Base-by-base conservation (phyloP, 2,113 vertebrate genomes). In the Phaethornis superciliosus region DNA sequence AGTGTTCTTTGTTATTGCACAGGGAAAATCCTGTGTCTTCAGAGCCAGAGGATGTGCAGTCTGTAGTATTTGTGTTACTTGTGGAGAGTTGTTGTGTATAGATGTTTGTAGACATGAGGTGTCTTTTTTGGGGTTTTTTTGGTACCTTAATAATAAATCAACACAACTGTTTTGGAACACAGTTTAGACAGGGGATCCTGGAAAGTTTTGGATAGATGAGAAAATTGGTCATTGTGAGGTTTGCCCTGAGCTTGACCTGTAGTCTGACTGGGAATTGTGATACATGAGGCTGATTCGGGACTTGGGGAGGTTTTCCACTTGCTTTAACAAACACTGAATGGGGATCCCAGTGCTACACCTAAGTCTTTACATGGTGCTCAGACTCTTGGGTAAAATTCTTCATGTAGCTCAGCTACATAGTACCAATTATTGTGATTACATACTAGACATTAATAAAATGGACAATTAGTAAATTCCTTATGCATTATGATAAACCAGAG, bases 401-500 rank as follows among this genome's bases (percentile, higher is more conserved):
- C 19, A 24, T 24, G 55, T 77, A 77, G 23, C 33, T 70, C 54
- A 89, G 10, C 27, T 81, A n/a, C 6, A 23, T 51, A 18, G 6
- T 65, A 69, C 59, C 80, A 65, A 85, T 81, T 72, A 63, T 68
- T 75, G n/a, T 60, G 49, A 13, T 94, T 96, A 49, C 49, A 54
- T 55, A 77, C 67, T 30, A 80, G 47, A n/a, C 23, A 26, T 64
- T 47, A 71, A 78, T 80, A 74, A 77, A 82, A 77, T 52, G 4
- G 8, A n/a, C n/a, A 71, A 78, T 78, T 88, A 88, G 32, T 74
- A 88, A 70, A 75, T 86, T 90, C 68, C 72, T 91, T 56, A 69
- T 64, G 14, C 30, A 15, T 62, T 52, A 33, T 52, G 40, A 64
- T 83, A 74, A 88, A 85, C 30, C n/a, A 74, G 59, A 93, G 71